Percentiles rank a stretch among this genome's conserved stretches.
phyloP scores from a whole-genome alignment of 2,888 invertebrate genomes.

The Drosophila phalerata region DNA sequence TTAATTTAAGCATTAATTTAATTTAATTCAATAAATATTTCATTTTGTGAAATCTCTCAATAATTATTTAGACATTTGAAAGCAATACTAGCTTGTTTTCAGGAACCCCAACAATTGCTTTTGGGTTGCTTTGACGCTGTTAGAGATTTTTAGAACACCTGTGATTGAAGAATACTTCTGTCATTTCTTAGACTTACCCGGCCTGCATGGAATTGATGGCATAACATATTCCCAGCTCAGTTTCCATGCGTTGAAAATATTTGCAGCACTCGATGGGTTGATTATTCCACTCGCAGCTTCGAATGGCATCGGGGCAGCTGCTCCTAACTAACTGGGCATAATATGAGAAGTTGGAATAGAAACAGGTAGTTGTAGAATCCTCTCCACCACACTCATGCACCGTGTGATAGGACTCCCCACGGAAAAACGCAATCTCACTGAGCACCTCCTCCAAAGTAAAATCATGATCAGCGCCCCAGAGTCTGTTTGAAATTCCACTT shows the following conservation, averaged over 20 bases:
- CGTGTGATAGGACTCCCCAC: constrained; percentile 89
- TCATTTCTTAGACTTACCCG: constrained; percentile 52
- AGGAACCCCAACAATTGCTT: too few relatives aligned
- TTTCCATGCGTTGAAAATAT: constrained; percentile 88
- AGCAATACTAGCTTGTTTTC: too few relatives aligned
- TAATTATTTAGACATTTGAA: too few relatives aligned
- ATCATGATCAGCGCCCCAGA: constrained; percentile 89
- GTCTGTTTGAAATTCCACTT: constrained; percentile 74
- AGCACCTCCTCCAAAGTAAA: constrained; percentile 90
- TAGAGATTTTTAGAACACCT: too few relatives aligned
- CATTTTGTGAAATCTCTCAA: too few relatives aligned
- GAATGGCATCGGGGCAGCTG: constrained; percentile 87
- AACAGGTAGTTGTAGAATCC: constrained; percentile 87
- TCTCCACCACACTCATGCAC: constrained; percentile 87
- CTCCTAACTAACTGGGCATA: constrained; percentile 88
- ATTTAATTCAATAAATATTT: too few relatives aligned
- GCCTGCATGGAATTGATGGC: constrained; percentile 89
- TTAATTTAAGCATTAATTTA: too few relatives aligned
- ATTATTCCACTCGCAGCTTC: constrained; percentile 88
- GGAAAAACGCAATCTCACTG: constrained; percentile 89
- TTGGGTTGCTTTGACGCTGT: too few relatives aligned
- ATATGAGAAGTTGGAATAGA: constrained; percentile 87
- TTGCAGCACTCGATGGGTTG: constrained; percentile 88
- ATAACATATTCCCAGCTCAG: constrained; percentile 89
- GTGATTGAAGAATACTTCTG: not conserved